Evolutionary conservation across 2,888 invertebrate species (phyloP).

Genomic region (Gymnocheta viridis): DNA sequence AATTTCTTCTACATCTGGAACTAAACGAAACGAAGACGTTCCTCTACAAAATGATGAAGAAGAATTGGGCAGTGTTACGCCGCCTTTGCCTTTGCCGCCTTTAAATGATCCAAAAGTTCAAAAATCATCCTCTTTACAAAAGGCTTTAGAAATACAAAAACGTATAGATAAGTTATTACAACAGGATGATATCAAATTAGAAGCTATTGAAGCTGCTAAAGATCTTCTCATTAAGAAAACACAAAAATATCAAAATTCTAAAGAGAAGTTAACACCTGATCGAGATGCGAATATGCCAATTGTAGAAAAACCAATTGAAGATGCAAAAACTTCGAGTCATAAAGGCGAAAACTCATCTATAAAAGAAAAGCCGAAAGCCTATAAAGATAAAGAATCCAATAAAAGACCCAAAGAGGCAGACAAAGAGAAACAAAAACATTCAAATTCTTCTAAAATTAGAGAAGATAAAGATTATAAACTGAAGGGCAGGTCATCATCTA

Average conservation of each 20-base stretch:
- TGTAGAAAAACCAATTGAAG: not conserved
- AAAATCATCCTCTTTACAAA: slow-evolving; percentile 62
- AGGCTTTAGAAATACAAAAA: slow-evolving; percentile 76
- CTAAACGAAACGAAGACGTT: not conserved
- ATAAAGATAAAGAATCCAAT: slow-evolving; percentile 36
- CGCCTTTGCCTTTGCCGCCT: slow-evolving; percentile 73
- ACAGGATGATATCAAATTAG: slow-evolving; percentile 76
- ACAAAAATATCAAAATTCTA: slow-evolving; percentile 63
- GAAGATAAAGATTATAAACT: slow-evolving; percentile 27
- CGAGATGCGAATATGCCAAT: not conserved
- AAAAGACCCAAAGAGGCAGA: slow-evolving; percentile 3
- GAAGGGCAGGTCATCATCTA: slow-evolving; percentile 7
- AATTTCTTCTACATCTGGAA: not conserved
- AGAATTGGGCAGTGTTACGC: slow-evolving; percentile 72
- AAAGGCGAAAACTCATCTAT: not conserved
- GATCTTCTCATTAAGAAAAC: slow-evolving; percentile 67
- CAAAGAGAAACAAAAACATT: slow-evolving; percentile 33
- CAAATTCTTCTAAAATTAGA: slow-evolving; percentile 8
- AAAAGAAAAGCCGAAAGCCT: slow-evolving; percentile 13
- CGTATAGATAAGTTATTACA: slow-evolving; percentile 78
- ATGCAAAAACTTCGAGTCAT: not conserved
- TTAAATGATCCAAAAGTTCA: slow-evolving; percentile 13
- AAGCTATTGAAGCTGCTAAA: slow-evolving; percentile 74
- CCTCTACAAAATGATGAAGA: not conserved
- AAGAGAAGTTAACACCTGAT: slow-evolving; percentile 28